Evolutionary conservation across 2,888 invertebrate genomes (phyloP), one percentile per base, ranked within the genome.

Genomic region (Ophonus ardosiacus): DNA sequence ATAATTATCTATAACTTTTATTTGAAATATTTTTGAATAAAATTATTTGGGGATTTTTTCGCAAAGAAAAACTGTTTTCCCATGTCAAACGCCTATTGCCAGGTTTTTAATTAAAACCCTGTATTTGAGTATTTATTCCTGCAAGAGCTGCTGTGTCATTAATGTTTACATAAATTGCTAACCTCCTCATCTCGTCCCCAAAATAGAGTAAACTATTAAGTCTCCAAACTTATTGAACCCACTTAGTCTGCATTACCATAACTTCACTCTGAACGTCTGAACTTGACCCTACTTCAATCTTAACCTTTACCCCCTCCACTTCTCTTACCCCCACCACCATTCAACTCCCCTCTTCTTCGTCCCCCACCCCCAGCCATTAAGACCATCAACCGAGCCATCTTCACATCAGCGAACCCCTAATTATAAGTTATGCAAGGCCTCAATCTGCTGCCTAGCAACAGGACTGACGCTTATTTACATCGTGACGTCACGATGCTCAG

Each of bases 401-500:
- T 31, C 17, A 59, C 43, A 51, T 51, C 43, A 13, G 1, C 43
- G 10, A 10, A 31, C 31, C 43, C 43, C 17, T 59, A 21, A 68
- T 68, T 68, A 68, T 68, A 31, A 68, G 68, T 68, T 68, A 68
- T 68, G 68, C 68, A 68, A 68, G 68, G 31, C 17, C 68, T 68
- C 68, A 68, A 68, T 68, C 68, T 68, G 68, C 21, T 68, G 18
- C 68, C 31, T 18, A 18, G 68, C 18, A 59, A 59, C 15, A 1
- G 2, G 43, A 51, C 43, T 51, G 43, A 10, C 43, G 43, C 43
- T 13, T 51, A 51, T 51, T 51, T 51, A 51, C 43, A 51, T 51
- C 43, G 43, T 51, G 43, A 51, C 43, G 43, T 51, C 43, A 10
- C 4, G 56, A 8, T 51, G 43, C 43, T 13, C 8, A 6, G 43